Evolutionary conservation across 2,113 vertebrate genomes (phyloP).

Genomic region (Caretta caretta): DNA sequence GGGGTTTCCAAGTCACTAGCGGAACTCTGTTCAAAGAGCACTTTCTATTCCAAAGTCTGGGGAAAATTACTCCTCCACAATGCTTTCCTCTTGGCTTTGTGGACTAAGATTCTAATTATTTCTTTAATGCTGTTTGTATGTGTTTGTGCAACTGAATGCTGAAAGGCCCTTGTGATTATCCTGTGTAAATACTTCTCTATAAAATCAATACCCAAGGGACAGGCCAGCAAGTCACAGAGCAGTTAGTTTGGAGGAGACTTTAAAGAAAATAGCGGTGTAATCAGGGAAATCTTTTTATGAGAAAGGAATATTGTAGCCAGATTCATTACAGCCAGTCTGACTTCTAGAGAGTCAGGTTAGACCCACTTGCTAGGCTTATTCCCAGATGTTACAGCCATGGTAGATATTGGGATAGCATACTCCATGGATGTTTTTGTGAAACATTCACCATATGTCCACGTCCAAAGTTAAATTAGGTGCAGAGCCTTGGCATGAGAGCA

Average conservation of each 20-base stretch:
- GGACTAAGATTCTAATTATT: conserved; percentile 35
- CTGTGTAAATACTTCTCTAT: neutral
- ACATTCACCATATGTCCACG: neutral
- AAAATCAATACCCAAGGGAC: conserved; percentile 9
- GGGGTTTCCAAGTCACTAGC: neutral
- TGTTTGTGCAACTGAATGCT: conserved; percentile 40
- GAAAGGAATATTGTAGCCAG: neutral
- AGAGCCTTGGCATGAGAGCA: conserved; percentile 16
- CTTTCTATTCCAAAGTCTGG: conserved; percentile 36
- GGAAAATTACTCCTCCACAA: conserved; percentile 8
- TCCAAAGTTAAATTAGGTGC: conserved; percentile 29
- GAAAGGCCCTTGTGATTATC: conserved; percentile 18
- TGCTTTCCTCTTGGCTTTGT: neutral
- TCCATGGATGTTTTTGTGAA: neutral
- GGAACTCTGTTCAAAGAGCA: conserved; percentile 6
- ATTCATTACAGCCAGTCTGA: neutral
- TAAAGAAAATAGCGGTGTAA: neutral
- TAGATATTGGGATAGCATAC: accelerated
- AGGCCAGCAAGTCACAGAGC: neutral
- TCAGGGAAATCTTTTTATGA: neutral
- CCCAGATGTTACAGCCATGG: neutral
- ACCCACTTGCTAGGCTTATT: accelerated
- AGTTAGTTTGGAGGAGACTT: neutral
- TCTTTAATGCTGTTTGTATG: conserved; percentile 34
- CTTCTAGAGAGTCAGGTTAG: neutral